Evolutionary conservation across 2,797 vertebrate species (phyloP).

Genomic region (Anas acuta): DNA sequence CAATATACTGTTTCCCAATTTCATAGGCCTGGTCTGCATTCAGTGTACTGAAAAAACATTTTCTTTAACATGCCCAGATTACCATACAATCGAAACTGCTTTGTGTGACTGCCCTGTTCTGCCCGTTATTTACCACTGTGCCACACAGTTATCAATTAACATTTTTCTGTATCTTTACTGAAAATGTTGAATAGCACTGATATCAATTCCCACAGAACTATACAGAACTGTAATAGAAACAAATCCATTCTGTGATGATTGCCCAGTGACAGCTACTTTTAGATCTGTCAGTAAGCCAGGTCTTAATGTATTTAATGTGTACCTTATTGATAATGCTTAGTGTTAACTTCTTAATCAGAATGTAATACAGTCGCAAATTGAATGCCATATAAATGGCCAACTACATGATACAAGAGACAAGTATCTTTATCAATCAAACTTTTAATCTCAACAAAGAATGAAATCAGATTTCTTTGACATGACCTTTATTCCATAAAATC

Average conservation of each 20-base stretch:
- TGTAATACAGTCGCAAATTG: not conserved
- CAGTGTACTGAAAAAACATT: not conserved
- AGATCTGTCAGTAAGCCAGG: conserved; percentile 56
- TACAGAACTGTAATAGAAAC: conserved; percentile 32
- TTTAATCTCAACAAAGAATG: conserved; percentile 33
- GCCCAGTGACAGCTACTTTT: conserved; percentile 21
- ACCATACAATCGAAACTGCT: conserved; percentile 11
- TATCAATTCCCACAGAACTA: conserved; percentile 46
- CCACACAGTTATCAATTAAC: not conserved
- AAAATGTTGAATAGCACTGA: conserved; percentile 54
- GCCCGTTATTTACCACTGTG: not conserved
- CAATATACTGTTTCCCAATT: not conserved
- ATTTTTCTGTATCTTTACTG: conserved; percentile 27
- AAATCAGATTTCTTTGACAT: conserved; percentile 18
- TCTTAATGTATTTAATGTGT: conserved; percentile 67
- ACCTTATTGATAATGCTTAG: conserved; percentile 50
- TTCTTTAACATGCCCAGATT: conserved; percentile 20
- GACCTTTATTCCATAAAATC: conserved; percentile 46
- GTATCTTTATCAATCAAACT: conserved; percentile 39
- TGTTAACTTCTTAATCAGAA: conserved; percentile 64
- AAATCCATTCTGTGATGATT: conserved; percentile 44
- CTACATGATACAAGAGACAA: not conserved
- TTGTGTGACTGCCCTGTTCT: conserved; percentile 32
- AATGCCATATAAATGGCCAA: conserved; percentile 32
- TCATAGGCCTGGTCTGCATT: not conserved